Percentiles rank a stretch among this genome's conserved stretches.
Evolutionary conservation across 2,888 invertebrate genomes (phyloP).

Genomic region (Megastigmus dorsalis): DNA sequence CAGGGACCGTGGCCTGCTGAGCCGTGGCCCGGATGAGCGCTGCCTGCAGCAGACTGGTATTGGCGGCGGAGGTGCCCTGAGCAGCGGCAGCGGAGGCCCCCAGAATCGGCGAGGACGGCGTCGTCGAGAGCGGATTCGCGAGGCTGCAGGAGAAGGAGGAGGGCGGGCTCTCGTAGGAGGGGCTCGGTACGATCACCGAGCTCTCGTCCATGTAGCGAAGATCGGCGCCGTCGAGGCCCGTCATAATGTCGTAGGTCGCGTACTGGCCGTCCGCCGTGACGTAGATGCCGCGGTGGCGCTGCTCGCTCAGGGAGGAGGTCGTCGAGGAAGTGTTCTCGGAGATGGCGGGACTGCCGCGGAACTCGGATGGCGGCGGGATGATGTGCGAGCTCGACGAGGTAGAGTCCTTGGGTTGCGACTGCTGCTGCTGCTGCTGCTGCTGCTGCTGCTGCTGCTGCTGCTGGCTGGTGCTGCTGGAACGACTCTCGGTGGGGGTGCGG

Average conservation of each 20-base stretch:
- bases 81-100: slow-evolving; percentile 69
- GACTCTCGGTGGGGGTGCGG: slow-evolving; percentile 58
- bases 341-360: slow-evolving; percentile 79
- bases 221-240: slow-evolving; percentile 89
- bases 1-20: slow-evolving; percentile 74
- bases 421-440: slow-evolving; percentile 79
- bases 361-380: slow-evolving; percentile 76
- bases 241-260: slow-evolving; percentile 84
- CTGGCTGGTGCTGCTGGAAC: slow-evolving; percentile 75
- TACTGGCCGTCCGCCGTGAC: slow-evolving; percentile 72
- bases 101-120: slow-evolving; percentile 79
- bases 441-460: not conserved
- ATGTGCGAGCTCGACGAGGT: slow-evolving; percentile 70
- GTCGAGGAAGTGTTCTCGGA: slow-evolving; percentile 77
- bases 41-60: slow-evolving; percentile 83
- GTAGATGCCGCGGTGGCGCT: slow-evolving; percentile 34
- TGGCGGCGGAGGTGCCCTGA: slow-evolving; percentile 75
- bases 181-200: slow-evolving; percentile 87
- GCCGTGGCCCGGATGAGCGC: slow-evolving; percentile 83
- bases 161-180: slow-evolving; percentile 86
- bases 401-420: slow-evolving; percentile 63
- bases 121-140: slow-evolving; percentile 75
- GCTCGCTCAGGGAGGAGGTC: slow-evolving; percentile 50
- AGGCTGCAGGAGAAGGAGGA: slow-evolving; percentile 76
- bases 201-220: slow-evolving; percentile 94